phyloP scores from a whole-genome alignment of 1,140 invertebrate genomes.

The Drosophila lacertosa region DNA sequence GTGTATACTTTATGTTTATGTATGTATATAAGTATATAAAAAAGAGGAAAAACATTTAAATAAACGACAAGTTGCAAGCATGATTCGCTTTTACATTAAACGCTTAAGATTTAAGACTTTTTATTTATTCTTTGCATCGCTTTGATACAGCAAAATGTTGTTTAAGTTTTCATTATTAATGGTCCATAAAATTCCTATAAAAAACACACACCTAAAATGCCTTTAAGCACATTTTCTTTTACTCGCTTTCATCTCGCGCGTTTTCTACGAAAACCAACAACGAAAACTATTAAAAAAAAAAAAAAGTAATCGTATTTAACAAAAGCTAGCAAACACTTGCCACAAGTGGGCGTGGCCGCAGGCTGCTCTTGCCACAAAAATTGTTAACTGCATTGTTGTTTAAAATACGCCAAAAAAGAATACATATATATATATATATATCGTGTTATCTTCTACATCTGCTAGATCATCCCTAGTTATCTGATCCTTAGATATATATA shows the following conservation, averaged over 20 bases:
- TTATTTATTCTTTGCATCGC: slow-evolving; percentile 2
- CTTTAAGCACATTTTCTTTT: slow-evolving; percentile 18
- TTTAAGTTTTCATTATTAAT: slow-evolving; percentile 35
- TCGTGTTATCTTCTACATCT: slow-evolving; percentile 21
- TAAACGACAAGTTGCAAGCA: slow-evolving; percentile 30
- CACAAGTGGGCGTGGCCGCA: background rate
- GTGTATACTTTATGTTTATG: slow-evolving; percentile 48
- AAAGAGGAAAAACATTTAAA: slow-evolving; percentile 17
- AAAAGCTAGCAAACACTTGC: slow-evolving; percentile 16
- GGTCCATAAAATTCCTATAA: slow-evolving; percentile 80
- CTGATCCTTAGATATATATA: slow-evolving; percentile 32
- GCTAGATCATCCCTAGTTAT: slow-evolving; percentile 12
- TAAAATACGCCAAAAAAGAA: slow-evolving; percentile 48
- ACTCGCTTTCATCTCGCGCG: slow-evolving; percentile 2
- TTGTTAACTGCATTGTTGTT: slow-evolving; percentile 55
- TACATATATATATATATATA: slow-evolving; percentile 14
- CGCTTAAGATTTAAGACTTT: slow-evolving; percentile 21
- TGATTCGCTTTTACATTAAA: slow-evolving; percentile 14
- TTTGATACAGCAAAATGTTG: slow-evolving; percentile 10
- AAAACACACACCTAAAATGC: slow-evolving; percentile 38
- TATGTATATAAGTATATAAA: slow-evolving; percentile 31
- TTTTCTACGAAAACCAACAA: slow-evolving; percentile 9
- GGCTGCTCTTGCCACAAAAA: slow-evolving; percentile 19
- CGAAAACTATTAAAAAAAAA: slow-evolving; percentile 7
- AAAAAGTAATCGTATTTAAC: background rate